These are phyloP conservation scores for Oreonectes daqikongensis DNA, from an alignment of 2,797 vertebrate species.

Conservation along the genomic window DNA sequence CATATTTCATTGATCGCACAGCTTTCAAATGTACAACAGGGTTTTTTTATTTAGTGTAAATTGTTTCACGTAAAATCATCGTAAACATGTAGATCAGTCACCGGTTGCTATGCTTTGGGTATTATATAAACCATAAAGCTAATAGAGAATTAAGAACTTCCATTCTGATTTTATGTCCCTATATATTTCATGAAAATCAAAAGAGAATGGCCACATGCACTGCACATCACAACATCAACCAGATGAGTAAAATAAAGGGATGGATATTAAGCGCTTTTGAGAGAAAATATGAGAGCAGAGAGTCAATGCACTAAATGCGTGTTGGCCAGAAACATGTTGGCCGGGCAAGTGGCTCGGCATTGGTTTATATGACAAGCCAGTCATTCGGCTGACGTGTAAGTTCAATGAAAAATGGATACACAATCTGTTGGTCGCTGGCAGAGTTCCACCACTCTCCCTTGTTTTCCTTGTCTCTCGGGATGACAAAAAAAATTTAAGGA, in stretches of 20 bases:
- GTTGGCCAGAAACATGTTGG: slow-evolving; percentile 27
- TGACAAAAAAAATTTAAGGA: too few species aligned
- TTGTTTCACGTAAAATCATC: too few species aligned
- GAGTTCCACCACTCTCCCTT: slow-evolving; percentile 11
- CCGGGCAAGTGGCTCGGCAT: slow-evolving; percentile 36
- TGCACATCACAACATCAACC: not conserved
- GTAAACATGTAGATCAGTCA: too few species aligned
- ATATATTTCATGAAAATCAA: slow-evolving; percentile 33
- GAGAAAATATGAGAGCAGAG: not conserved
- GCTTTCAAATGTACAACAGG: too few species aligned
- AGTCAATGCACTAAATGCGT: slow-evolving; percentile 12
- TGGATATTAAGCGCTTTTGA: too few species aligned
- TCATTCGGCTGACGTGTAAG: slow-evolving; percentile 37
- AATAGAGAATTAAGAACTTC: too few species aligned
- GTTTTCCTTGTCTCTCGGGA: not conserved
- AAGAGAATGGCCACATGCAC: slow-evolving; percentile 10
- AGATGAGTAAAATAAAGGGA: slow-evolving; percentile 12
- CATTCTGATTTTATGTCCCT: not conserved
- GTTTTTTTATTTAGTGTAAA: too few species aligned
- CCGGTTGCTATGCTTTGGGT: too few species aligned
- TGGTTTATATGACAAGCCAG: slow-evolving; percentile 47
- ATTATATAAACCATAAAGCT: too few species aligned
- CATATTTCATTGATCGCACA: too few species aligned
- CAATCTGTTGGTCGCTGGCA: slow-evolving; percentile 48
- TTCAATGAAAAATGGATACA: slow-evolving; percentile 51